Evolutionary conservation across 2,113 vertebrate species (phyloP).

Genomic region (Pterocles orientalis): DNA sequence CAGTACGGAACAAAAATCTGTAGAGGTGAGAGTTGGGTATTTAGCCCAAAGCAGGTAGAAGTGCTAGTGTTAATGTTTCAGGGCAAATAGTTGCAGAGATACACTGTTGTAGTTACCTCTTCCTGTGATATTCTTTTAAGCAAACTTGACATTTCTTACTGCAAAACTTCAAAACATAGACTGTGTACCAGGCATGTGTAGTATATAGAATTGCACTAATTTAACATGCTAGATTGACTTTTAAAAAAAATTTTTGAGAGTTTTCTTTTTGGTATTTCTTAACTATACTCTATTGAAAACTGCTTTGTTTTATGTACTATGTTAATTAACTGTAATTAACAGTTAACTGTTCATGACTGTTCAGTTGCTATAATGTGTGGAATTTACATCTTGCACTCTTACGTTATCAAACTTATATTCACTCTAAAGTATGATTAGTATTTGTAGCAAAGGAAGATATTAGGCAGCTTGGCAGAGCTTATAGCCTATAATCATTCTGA

Average conservation of each 20-base stretch:
- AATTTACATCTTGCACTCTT: background rate
- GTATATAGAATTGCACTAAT: background rate
- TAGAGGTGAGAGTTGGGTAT: background rate
- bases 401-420: background rate
- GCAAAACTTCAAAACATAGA: background rate
- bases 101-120: background rate
- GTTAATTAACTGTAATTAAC: background rate
- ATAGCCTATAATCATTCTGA: background rate
- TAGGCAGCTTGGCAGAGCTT: background rate
- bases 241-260: background rate
- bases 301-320: background rate
- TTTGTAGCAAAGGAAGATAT: background rate
- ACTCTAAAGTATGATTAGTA: background rate
- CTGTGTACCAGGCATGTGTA: background rate
- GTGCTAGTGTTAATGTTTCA: background rate
- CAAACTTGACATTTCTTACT: slow-evolving; percentile 26
- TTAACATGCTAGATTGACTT: background rate
- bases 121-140: background rate
- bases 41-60: background rate
- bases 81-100: background rate
- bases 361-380: background rate
- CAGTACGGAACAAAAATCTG: background rate
- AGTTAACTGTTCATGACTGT: background rate
- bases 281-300: background rate
- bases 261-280: slow-evolving; percentile 2